Evolutionary conservation across 2,797 vertebrate genomes (phyloP), one percentile per base, ranked within the genome.

Genomic region (Ctenosaura bakeri): DNA sequence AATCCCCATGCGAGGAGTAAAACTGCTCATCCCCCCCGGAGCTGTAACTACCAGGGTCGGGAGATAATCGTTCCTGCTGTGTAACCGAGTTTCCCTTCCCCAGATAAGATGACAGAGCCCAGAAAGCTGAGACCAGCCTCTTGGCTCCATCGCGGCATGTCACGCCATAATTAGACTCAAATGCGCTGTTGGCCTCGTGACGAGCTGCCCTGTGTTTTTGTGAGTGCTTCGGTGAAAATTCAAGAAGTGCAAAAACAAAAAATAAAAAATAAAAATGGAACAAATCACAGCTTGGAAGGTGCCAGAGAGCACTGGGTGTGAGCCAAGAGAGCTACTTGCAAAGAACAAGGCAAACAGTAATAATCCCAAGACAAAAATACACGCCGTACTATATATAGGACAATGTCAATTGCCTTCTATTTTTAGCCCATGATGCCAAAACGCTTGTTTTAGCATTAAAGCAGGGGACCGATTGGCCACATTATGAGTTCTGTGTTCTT

Each of bases 261-360:
- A 66, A 66, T 24, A 64, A 66, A 26, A 35, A 35, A 35, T 1
- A 93, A 26, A 95, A 93, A 94, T 88, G 93, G 94, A 92, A 93
- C 87, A 90, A 83, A 94, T 95, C 94, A 95, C 92, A 96, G 92
- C 88, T 94, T 88, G 89, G 87, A 71, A 32, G 85, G 86, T 93
- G 94, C 93, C 93, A 93, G 86, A 78, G 80, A 90, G 56, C 71
- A 6, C 90, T 95, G 95, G 90, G 88, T 64, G 59, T 32, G 93
- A 6, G 92, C 95, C 95, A 95, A 56, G 56, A 59, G 71, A 92
- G 83, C 12, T 88, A 77, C 87, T 91, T 52, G 73, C 32, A 85
- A 90, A 6, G 12, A 66, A 3, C n/a, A 35, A 90, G 92, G 94
- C 32, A 89, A 94, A 94, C 93, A 32, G 20, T 16, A 79, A 90